Conservation (phyloP, 2,797 vertebrate genomes). For the Erethizon dorsatum region DNA sequence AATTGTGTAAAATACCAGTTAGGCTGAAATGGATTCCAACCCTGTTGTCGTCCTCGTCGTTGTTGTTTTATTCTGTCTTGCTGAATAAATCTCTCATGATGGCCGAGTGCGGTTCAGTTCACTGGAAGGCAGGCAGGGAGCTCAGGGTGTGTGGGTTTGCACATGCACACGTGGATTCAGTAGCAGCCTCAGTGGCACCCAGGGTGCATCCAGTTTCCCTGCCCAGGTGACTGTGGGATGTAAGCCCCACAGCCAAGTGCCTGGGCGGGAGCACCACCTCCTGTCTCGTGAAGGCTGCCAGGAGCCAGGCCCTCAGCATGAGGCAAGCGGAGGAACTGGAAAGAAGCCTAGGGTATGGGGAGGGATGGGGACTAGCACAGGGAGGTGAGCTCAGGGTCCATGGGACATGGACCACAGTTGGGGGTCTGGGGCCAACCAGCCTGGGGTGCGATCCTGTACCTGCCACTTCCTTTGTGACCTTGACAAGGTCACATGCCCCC, state of each 20-base stretch:
- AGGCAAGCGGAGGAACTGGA: background rate
- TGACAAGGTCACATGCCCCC: background rate
- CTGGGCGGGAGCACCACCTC: background rate
- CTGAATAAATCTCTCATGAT: accelerated
- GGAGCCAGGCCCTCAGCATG: background rate
- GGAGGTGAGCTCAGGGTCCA: background rate
- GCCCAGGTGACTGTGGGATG: background rate
- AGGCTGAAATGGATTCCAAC: slow-evolving; percentile 74
- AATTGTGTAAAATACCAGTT: slow-evolving; percentile 38
- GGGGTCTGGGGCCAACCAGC: background rate
- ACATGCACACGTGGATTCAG: background rate
- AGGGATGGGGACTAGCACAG: background rate
- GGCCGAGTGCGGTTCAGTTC: background rate
- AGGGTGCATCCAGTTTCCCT: background rate
- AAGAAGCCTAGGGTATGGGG: background rate
- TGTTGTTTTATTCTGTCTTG: slow-evolving; percentile 35
- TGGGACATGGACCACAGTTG: background rate
- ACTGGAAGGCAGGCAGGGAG: background rate
- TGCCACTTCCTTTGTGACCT: background rate
- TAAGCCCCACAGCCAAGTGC: background rate
- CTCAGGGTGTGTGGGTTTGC: background rate
- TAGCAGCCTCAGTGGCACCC: background rate
- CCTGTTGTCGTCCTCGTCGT: slow-evolving; percentile 3
- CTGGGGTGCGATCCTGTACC: background rate
- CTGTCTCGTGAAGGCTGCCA: background rate